Evolutionary conservation across 2,888 invertebrate genomes (phyloP).

Genomic region (Polietes domitor): DNA sequence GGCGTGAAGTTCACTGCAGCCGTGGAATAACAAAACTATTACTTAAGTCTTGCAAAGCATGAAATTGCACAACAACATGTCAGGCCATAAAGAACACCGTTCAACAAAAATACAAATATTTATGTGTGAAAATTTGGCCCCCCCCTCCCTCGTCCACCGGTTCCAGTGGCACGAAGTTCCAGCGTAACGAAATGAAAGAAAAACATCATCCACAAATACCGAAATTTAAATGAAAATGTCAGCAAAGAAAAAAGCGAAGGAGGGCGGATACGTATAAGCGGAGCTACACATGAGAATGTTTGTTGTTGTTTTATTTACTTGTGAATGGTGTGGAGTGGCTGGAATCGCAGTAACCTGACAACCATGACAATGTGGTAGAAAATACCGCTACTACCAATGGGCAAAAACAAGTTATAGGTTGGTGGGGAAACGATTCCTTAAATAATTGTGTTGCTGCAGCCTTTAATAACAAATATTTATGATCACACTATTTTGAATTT

Average conservation of each 20-base stretch:
- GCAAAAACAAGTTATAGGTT: neutral
- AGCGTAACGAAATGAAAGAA: conserved; percentile 17
- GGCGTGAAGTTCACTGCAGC: conserved; percentile 14
- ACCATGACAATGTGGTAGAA: no score
- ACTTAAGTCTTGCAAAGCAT: conserved; percentile 33
- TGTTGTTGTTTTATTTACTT: neutral
- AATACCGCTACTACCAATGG: no score
- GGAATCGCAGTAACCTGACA: no score
- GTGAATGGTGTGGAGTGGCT: no score
- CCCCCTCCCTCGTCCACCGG: neutral
- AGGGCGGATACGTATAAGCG: no score
- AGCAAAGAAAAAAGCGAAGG: neutral
- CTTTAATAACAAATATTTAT: no score
- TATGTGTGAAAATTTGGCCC: conserved; percentile 22
- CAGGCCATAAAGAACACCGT: conserved; percentile 28
- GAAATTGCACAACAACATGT: conserved; percentile 46
- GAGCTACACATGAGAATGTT: neutral
- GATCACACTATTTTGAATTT: no score
- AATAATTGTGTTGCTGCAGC: no score
- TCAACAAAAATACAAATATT: conserved; percentile 21
- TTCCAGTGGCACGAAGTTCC: neutral
- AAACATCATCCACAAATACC: conserved; percentile 13
- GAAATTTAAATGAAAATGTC: conserved; percentile 48
- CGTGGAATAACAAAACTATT: conserved; percentile 37
- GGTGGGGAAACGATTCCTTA: no score